Evolutionary conservation across 2,888 invertebrate genomes (phyloP).

Genomic region (Cheilosia vulpina): DNA sequence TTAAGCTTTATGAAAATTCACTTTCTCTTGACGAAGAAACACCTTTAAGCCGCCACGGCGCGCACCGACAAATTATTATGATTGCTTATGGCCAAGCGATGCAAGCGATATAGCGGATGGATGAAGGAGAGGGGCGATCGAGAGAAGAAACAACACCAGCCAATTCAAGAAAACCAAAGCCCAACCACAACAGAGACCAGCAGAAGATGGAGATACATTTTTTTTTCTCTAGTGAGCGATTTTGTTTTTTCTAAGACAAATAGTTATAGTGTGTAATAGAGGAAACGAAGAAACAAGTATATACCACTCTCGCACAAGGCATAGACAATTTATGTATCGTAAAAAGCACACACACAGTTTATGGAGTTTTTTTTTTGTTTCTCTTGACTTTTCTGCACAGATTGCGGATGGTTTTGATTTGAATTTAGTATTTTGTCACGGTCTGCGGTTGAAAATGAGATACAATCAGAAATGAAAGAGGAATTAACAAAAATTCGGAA

Average conservation of each 20-base stretch:
- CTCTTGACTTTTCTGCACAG: slow-evolving; percentile 3
- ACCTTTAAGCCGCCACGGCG: slow-evolving; percentile 63
- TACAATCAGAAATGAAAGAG: slow-evolving; percentile 21
- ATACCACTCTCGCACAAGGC: slow-evolving; percentile 31
- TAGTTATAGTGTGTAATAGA: slow-evolving; percentile 47
- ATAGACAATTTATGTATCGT: slow-evolving; percentile 10
- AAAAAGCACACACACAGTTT: slow-evolving; percentile 38
- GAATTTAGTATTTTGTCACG: slow-evolving; percentile 35
- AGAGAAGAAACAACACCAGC: slow-evolving; percentile 49
- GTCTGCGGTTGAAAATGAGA: slow-evolving; percentile 29
- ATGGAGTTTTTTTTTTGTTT: slow-evolving; percentile 9
- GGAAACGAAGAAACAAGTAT: slow-evolving; percentile 21
- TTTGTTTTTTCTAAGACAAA: slow-evolving; percentile 40
- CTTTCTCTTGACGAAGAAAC: slow-evolving; percentile 69
- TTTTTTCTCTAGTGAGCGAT: slow-evolving; percentile 19
- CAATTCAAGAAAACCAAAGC: slow-evolving; percentile 58
- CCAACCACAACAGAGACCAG: slow-evolving; percentile 62
- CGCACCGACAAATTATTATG: slow-evolving; percentile 71
- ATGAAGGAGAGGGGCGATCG: slow-evolving; percentile 11
- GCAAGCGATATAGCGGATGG: slow-evolving; percentile 40
- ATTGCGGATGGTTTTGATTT: slow-evolving; percentile 46
- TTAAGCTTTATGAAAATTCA: slow-evolving; percentile 50
- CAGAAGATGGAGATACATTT: slow-evolving; percentile 51
- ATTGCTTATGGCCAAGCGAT: slow-evolving; percentile 64
- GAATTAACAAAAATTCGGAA: slow-evolving; percentile 53